Percentiles rank a stretch among this genome's conserved stretches.
Evolutionary conservation across 2,113 vertebrate genomes (phyloP).

Genomic region (Brienomyrus longianalis): DNA sequence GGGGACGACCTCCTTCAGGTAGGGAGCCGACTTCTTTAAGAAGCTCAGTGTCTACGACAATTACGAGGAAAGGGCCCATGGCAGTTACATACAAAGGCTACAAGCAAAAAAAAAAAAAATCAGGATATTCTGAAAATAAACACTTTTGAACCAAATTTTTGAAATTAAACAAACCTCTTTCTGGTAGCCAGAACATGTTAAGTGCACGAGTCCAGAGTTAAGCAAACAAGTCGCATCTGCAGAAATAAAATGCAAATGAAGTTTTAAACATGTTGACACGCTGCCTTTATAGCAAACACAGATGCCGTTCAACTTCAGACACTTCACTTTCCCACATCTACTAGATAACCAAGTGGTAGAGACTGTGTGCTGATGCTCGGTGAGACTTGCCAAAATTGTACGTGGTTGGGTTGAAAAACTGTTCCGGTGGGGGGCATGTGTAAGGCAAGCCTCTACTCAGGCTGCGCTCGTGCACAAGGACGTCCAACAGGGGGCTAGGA

Average conservation of each 20-base stretch:
- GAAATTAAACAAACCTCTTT: slow-evolving; percentile 72
- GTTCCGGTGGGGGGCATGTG: slow-evolving; percentile 81
- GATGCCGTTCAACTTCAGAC: not conserved
- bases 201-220: slow-evolving; percentile 76
- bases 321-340: not conserved
- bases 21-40: slow-evolving; percentile 79
- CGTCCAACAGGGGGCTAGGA: slow-evolving; percentile 68
- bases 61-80: not conserved
- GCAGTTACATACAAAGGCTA: not conserved
- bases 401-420: slow-evolving; percentile 84
- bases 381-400: slow-evolving; percentile 83
- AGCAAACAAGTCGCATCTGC: slow-evolving; percentile 85
- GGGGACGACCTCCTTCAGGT: slow-evolving; percentile 74
- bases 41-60: slow-evolving; percentile 80
- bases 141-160: not conserved
- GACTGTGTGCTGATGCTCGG: not conserved
- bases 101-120: not conserved
- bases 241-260: slow-evolving; percentile 22
- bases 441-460: slow-evolving; percentile 75
- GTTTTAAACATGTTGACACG: not conserved
- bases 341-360: not conserved
- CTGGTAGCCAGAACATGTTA: slow-evolving; percentile 88
- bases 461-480: slow-evolving; percentile 79
- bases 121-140: not conserved
- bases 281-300: not conserved